Evolutionary conservation across 2,797 vertebrate genomes (phyloP), one percentile per base, ranked within the genome.

Genomic region (Anableps anableps): DNA sequence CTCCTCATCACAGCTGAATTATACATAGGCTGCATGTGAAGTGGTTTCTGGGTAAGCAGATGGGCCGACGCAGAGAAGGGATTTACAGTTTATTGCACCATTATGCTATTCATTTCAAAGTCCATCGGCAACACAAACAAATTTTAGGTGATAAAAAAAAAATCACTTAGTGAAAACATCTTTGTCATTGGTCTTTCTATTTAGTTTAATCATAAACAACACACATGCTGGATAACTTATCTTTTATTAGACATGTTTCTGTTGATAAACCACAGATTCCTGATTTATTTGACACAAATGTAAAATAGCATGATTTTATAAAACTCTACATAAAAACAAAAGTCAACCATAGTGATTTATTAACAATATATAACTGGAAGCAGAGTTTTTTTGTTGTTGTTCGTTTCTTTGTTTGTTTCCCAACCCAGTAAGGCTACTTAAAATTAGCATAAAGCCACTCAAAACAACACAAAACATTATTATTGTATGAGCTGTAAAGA

Each of bases 31-130:
- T 88, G 72, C 82, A 93, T 93, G 89, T 91, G 90, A 95, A 93
- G 93, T 93, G 93, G 92, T 92, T 93, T 94, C 84, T 93, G 88
- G 80, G 90, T 89, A 92, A 91, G 93, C 85, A 89, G 80, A 93
- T 84, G 86, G 89, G 80, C 84, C 29, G 11, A 82, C 51, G 21
- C 64, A 85, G 78, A 89, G 79, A 88, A 77, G 78, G 83, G 80
- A 88, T 88, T 88, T 86, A 80, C 77, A 88, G 88, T 93, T 94
- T 91, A 93, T 92, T 86, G 88, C 85, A 85, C 85, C 83, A 89
- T 93, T 86, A 85, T 86, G 81, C 80, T 85, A 53, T 88, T 91
- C 76, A 77, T 91, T 93, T 92, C 86, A 91, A 93, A 92, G 90
- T 88, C 87, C 76, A 51, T 78, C 70, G 5, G 89, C 88, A 90